Evolutionary conservation across 2,113 vertebrate genomes (phyloP), one percentile per base, ranked within the genome.

Genomic region (Scomber colias): DNA sequence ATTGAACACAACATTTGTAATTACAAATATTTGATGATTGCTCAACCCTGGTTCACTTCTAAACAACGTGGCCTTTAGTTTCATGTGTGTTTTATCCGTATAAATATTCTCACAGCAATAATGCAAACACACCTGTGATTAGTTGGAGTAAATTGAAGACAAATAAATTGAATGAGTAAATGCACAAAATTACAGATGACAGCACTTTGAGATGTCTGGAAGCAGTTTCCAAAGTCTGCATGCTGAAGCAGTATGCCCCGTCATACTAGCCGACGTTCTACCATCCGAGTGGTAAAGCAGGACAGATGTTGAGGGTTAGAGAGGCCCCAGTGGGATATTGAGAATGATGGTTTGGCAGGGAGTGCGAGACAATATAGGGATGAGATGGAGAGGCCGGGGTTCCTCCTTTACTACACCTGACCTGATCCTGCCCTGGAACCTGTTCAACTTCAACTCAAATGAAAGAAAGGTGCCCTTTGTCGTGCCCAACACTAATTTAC

Each of bases 281-380:
- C 63, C 87, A 65, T 82, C 64, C 31, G 62, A 87, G 81, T 74
- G 82, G 88, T 90, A 90, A 92, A 93, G 84, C 81, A 85, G 90
- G 87, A 92, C 92, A 93, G 90, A 93, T 94, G 92, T 91, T 90
- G 87, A 89, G 86, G 86, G 87, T 90, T 90, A 86, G 82, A 82
- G 88, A 92, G 89, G 91, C 89, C 89, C 85, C 79, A 19, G 61
- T 83, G 88, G 89, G 87, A 84, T 72, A 81, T 77, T 61, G 81
- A 87, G 82, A 89, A 85, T 82, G 84, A 92, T 87, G 85, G 84
- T 71, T 86, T 88, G 87, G 87, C 88, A 83, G 80, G 53, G 74
- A 79, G 78, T 27, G 59, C 24, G 55, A 74, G 65, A 90, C 68
- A 90, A 83, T 81, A 86, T 89, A 89, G 77, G 57, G 65, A 83